Evolutionary conservation across 2,797 vertebrate genomes (phyloP).

Genomic region (Intellagama lesueurii): DNA sequence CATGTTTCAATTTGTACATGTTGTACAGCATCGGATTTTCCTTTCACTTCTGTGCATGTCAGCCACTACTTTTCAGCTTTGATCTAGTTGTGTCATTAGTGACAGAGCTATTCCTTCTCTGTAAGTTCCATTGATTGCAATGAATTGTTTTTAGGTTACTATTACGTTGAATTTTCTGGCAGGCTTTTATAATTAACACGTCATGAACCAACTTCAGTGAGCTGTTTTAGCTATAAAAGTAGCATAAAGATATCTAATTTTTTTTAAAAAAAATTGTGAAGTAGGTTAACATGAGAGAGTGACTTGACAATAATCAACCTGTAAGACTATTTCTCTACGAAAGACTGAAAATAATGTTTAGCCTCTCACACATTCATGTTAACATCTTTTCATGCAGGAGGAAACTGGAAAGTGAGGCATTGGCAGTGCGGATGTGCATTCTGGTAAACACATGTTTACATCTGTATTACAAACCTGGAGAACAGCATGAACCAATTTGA

Average conservation of each 20-base stretch:
- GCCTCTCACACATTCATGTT: background rate
- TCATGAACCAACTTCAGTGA: background rate
- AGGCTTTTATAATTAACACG: background rate
- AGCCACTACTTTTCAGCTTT: too few species aligned
- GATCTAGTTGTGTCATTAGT: too few species aligned
- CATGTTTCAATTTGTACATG: too few species aligned
- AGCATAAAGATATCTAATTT: background rate
- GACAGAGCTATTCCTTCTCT: background rate
- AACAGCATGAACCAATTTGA: background rate
- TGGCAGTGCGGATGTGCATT: background rate
- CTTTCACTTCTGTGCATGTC: too few species aligned
- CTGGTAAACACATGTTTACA: background rate
- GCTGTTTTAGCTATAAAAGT: background rate
- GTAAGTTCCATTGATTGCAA: background rate
- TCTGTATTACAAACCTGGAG: background rate
- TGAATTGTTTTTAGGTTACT: background rate
- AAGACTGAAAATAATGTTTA: background rate
- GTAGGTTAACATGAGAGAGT: background rate
- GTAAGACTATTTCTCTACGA: background rate
- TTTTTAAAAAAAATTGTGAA: background rate
- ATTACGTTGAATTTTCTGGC: background rate
- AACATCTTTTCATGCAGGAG: background rate
- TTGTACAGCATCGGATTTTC: too few species aligned
- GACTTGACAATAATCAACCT: background rate
- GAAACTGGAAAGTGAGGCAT: background rate